phyloP scores from a whole-genome alignment of 2,888 invertebrate species.

The Drosophila sordidula region DNA sequence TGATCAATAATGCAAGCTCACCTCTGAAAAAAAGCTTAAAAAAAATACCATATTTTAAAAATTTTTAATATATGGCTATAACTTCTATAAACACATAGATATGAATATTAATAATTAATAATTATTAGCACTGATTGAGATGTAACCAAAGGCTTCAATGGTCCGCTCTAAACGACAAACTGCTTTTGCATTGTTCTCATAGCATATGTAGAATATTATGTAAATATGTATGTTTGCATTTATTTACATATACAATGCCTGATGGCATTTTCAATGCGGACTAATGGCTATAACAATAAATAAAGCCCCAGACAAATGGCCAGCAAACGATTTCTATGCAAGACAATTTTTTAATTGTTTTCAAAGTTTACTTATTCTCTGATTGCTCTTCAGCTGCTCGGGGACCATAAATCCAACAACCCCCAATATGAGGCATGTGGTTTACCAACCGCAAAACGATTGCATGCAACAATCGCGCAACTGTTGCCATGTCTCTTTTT shows the following conservation, averaged over 20 bases:
- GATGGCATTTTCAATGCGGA: slow-evolving; percentile 33
- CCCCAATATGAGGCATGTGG: slow-evolving; percentile 57
- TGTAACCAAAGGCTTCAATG: slow-evolving; percentile 2
- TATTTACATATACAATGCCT: slow-evolving; percentile 4
- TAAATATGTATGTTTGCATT: background rate
- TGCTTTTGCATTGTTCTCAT: slow-evolving; percentile 19
- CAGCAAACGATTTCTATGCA: slow-evolving; percentile 16
- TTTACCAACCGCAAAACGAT: slow-evolving; percentile 59
- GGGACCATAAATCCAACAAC: slow-evolving; percentile 61
- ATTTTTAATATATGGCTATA: too few species aligned
- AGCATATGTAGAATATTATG: background rate
- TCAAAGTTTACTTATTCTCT: slow-evolving; percentile 34
- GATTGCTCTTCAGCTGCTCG: slow-evolving; percentile 47
- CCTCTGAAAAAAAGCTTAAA: too few species aligned
- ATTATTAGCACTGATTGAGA: background rate
- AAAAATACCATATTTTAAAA: too few species aligned
- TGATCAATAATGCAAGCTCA: too few species aligned
- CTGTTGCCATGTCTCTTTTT: slow-evolving; percentile 52
- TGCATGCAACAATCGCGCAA: slow-evolving; percentile 67
- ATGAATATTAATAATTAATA: too few species aligned
- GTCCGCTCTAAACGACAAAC: slow-evolving; percentile 2
- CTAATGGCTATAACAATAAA: slow-evolving; percentile 53
- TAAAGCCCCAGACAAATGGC: slow-evolving; percentile 43
- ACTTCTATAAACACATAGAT: too few species aligned
- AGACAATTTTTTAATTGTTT: slow-evolving; percentile 64